These are phyloP conservation scores for Sepiola atlantica DNA, from an alignment of 2,888 invertebrate genomes.

Conservation along the genomic window DNA sequence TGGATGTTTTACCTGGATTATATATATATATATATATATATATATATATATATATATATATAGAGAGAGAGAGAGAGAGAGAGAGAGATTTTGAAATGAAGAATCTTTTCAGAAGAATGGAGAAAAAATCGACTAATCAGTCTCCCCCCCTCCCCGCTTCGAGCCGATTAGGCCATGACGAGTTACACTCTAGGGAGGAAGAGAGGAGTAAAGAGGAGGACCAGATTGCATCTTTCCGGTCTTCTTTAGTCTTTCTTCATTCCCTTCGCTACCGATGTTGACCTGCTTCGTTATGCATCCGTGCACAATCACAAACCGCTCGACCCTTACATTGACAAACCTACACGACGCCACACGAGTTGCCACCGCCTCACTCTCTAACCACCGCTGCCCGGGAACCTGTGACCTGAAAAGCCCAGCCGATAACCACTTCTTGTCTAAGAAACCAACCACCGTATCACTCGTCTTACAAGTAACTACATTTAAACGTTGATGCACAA, in stretches of 20 bases:
- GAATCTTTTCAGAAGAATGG: not conserved
- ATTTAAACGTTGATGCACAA: too few species aligned
- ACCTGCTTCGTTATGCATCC: not conserved
- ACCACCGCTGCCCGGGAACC: not conserved
- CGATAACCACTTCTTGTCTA: not conserved
- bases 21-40: too few species aligned
- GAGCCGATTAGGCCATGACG: not conserved
- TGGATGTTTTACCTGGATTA: too few species aligned
- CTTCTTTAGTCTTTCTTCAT: not conserved
- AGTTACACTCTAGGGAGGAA: not conserved
- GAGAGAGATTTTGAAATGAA: not conserved
- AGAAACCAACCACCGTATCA: not conserved
- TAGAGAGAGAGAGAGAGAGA: not conserved
- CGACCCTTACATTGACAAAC: not conserved
- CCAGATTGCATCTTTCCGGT: not conserved
- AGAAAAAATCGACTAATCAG: constrained; percentile 10
- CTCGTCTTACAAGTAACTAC: too few species aligned
- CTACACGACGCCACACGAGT: not conserved
- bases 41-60: too few species aligned
- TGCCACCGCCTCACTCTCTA: not conserved
- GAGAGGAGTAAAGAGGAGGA: too few species aligned
- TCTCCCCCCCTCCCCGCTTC: too few species aligned
- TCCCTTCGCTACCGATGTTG: too few species aligned
- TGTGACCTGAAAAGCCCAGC: not conserved
- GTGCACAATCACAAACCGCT: not conserved